Evolutionary conservation across 2,888 invertebrate genomes (phyloP).

Genomic region (Emmelina monodactyla): DNA sequence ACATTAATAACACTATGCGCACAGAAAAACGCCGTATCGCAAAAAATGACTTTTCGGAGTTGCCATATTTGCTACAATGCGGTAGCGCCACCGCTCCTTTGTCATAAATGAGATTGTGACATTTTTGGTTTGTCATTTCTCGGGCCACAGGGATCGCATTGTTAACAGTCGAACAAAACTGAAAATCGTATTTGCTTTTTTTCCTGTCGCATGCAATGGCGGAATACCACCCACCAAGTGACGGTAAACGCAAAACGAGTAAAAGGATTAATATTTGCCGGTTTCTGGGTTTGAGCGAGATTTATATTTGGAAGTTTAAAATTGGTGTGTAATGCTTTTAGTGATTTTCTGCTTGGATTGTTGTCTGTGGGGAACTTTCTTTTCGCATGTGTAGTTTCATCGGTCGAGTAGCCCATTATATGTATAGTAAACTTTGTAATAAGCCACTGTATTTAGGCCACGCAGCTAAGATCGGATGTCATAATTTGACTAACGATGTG

Average conservation of each 20-base stretch:
- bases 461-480: too few relatives aligned
- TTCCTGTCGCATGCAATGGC: constrained; percentile 13
- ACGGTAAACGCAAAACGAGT: constrained; percentile 29
- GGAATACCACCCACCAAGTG: constrained; percentile 32
- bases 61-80: constrained; percentile 34
- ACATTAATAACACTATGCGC: constrained; percentile 15
- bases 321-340: constrained; percentile 6
- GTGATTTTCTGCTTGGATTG: constrained; percentile 2
- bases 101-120: constrained; percentile 43
- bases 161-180: constrained; percentile 25
- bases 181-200: constrained; percentile 14
- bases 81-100: constrained; percentile 54
- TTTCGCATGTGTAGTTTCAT: too few relatives aligned
- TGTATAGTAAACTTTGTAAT: too few relatives aligned
- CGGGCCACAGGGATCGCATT: constrained; percentile 36
- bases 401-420: too few relatives aligned
- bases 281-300: constrained; percentile 20
- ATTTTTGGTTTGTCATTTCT: constrained; percentile 37
- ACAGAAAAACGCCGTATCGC: constrained; percentile 13
- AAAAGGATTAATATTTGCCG: constrained; percentile 27
- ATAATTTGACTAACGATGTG: too few relatives aligned
- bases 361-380: too few relatives aligned
- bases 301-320: constrained; percentile 3
- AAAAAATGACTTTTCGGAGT: constrained; percentile 46
- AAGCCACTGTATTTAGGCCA: too few relatives aligned